phyloP scores from a whole-genome alignment of 2,888 invertebrate genomes.

The Trachelus troglodyta region DNA sequence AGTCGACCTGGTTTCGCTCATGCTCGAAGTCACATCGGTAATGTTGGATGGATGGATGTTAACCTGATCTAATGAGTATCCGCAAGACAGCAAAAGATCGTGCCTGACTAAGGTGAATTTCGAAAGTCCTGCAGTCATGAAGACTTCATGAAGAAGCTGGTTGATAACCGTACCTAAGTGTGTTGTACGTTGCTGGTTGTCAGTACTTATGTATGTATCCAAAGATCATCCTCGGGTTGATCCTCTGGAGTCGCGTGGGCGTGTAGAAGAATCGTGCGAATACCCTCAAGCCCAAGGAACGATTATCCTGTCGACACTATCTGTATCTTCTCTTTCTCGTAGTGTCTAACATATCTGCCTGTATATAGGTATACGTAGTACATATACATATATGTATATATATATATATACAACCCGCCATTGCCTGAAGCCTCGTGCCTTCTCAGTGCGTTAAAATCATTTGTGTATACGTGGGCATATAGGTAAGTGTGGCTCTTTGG shows the following conservation, averaged over 20 bases:
- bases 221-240: neutral
- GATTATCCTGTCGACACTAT: constrained; percentile 62
- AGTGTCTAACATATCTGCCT: neutral
- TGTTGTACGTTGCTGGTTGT: neutral
- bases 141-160: neutral
- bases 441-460: constrained; percentile 38
- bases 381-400: constrained; percentile 3
- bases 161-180: neutral
- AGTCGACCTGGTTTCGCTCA: neutral
- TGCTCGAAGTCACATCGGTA: neutral
- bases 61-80: neutral
- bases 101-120: neutral
- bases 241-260: constrained; percentile 30
- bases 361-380: constrained; percentile 6
- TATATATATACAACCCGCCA: constrained; percentile 22
- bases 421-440: constrained; percentile 27
- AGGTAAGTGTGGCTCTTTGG: constrained; percentile 47
- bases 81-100: neutral
- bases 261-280: constrained; percentile 28
- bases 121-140: neutral
- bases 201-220: neutral
- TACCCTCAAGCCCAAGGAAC: constrained; percentile 40
- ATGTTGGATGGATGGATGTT: neutral
- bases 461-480: constrained; percentile 34
- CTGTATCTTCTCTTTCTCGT: constrained; percentile 10